Evolutionary conservation across 2,888 invertebrate species (phyloP), one percentile per base, ranked within the genome.

Genomic region (Lasioglossum leucozonium): DNA sequence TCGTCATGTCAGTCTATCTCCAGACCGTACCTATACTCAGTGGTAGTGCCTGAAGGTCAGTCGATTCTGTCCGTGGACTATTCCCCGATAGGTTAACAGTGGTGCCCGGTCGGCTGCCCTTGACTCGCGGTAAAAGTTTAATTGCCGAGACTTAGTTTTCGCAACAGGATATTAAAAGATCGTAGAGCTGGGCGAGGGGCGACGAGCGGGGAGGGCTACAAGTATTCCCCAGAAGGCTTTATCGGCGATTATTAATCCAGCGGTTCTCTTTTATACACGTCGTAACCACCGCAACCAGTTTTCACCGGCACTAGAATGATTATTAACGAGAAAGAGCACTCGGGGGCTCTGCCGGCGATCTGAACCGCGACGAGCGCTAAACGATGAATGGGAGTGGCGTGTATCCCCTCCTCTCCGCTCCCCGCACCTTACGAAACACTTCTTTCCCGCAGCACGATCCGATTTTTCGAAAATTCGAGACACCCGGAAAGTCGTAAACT

Each of bases 221-320:
- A 42, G 42, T 79, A 79, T 83, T 82, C 74, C 72, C 82, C 55
- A 76, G 85, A 77, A 84, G 84, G 81, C 81, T 84, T 58, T 76
- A 81, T 84, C 84, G 75, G 55, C 84, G 78, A 86, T 90, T 87
- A 90, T 90, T 90, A 90, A 90, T 90, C 87, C 85, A 76, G 77
- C 83, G 82, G 85, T 88, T 83, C 71, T 86, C 86, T 82, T 90
- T 89, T 88, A 84, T 82, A 76, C 40, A 37, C 84, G 79, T 30
- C 84, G 82, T 81, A 82, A 85, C 69, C 51, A 73, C 78, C 77
- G 83, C 69, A 87, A 91, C 88, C 85, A 77, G 89, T 89, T 90
- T 77, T 30, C 72, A 26, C 71, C n/a, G 72, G 34, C 77, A 79
- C 86, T 88, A 77, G 82, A 88, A 90, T 88, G 88, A 88, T 84